Base-by-base conservation (phyloP, 2,113 vertebrate species). In the Macquaria australasica region DNA sequence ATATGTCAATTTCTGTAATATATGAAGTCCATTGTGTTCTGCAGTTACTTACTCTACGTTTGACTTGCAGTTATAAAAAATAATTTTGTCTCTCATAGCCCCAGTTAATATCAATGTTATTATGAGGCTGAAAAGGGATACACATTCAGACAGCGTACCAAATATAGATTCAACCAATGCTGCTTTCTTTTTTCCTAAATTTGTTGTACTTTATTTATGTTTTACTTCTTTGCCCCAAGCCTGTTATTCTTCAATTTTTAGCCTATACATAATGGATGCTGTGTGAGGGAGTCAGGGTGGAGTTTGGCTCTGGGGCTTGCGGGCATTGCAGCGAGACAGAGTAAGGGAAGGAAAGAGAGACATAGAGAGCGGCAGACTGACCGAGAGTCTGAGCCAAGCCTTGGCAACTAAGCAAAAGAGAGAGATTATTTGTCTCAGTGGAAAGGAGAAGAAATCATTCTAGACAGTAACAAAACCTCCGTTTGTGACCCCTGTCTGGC, bases 181-280 rank as follows among this genome's bases (percentile, higher is more conserved):
- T 23, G 64, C 79, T 81, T 73, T 69, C 69, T 64, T 84, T 78
- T 51, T 66, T 79, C 43, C 71, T 68, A 75, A 90, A 89, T 90
- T 83, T 86, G 51, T 64, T 89, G 82, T 83, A 84, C 77, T 88
- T 90, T 90, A 92, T 93, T 92, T 93, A 88, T 92, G 84, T 93
- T 89, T 87, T 70, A 90, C 83, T 87, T 85, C 73, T 88, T 86
- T 59, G 86, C 91, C 90, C 68, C 79, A 56, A 91, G 93, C 87
- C 82, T 92, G 91, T 91, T 93, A 93, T 92, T 93, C 88, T 90
- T 91, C 88, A 89, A 89, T 93, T 93, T 93, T 87, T 85, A 83
- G 79, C 88, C 93, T 90, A 92, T 95, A 89, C 89, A 95, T 96
- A 95, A 96, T 96, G 90, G 89, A 95, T 94, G 91, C 87, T 90